A percentile compares a stretch with the other conserved stretches of the same genome.
Evolutionary conservation across 2,888 invertebrate species (phyloP).

Genomic region (Escarpia spicata): DNA sequence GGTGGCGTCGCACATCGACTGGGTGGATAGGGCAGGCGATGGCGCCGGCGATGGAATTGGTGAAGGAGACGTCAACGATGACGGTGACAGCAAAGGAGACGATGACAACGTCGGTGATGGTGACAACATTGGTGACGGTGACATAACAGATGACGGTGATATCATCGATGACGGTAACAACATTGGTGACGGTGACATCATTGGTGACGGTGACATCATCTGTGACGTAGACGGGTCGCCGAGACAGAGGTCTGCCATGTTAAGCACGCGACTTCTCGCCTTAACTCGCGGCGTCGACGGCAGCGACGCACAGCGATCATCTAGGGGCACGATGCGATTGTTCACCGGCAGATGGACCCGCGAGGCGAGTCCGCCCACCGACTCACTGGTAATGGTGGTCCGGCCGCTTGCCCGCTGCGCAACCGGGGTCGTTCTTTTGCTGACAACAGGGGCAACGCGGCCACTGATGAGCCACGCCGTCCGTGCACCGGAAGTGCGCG

Average conservation of each 20-base stretch:
- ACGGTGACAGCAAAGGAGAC: neutral
- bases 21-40: neutral
- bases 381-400: neutral
- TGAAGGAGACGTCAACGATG: neutral
- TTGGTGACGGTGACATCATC: neutral
- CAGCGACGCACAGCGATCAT: neutral
- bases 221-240: neutral
- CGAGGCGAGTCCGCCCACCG: neutral
- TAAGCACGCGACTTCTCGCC: neutral
- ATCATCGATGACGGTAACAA: neutral
- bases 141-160: neutral
- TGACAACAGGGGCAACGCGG: neutral
- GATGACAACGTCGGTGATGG: neutral
- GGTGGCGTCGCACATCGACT: neutral
- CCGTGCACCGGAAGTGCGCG: neutral
- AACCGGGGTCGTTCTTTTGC: neutral
- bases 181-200: neutral
- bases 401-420: neutral
- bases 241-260: constrained; percentile 10
- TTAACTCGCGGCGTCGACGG: neutral
- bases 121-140: neutral
- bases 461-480: neutral
- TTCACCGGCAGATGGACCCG: neutral
- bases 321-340: neutral
- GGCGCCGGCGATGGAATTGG: neutral